These are phyloP conservation scores for Holacanthella duospinosa DNA, from an alignment of 2,888 invertebrate species.

Conservation along the genomic window DNA sequence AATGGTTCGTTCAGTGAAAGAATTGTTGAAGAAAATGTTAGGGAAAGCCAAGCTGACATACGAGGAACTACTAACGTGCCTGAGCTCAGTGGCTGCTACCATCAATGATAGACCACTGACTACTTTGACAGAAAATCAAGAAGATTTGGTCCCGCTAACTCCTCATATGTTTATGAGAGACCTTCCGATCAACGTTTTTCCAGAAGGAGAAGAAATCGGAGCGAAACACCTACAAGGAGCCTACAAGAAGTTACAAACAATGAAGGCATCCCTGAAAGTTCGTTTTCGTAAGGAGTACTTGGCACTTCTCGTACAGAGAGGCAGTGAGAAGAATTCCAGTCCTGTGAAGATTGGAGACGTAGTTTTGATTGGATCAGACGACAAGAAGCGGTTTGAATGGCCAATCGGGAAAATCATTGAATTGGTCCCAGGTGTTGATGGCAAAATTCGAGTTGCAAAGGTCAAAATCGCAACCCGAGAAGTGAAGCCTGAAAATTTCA, in stretches of 20 bases:
- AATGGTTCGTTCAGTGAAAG: no score
- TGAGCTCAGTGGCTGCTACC: no score
- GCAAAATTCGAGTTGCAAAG: neutral
- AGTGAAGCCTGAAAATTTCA: no score
- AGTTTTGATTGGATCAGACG: neutral
- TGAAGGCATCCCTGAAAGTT: neutral
- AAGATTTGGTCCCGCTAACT: no score
- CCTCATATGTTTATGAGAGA: no score
- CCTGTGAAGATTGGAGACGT: neutral
- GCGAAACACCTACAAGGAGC: neutral
- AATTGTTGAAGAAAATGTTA: no score
- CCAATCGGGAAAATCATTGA: neutral
- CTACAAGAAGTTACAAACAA: neutral
- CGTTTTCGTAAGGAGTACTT: conserved; percentile 3
- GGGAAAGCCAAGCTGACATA: no score
- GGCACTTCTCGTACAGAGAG: neutral
- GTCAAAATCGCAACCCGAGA: neutral
- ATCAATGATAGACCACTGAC: no score
- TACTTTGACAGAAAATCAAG: no score
- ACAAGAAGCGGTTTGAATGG: conserved; percentile 1
- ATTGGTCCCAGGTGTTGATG: neutral
- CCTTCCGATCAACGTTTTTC: no score
- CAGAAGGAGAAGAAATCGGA: no score
- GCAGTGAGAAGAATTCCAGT: neutral
- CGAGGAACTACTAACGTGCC: no score